Evolutionary conservation across 1,140 invertebrate species (phyloP), one percentile per base, ranked within the genome.

Genomic region (Zaprionus ghesquierei): DNA sequence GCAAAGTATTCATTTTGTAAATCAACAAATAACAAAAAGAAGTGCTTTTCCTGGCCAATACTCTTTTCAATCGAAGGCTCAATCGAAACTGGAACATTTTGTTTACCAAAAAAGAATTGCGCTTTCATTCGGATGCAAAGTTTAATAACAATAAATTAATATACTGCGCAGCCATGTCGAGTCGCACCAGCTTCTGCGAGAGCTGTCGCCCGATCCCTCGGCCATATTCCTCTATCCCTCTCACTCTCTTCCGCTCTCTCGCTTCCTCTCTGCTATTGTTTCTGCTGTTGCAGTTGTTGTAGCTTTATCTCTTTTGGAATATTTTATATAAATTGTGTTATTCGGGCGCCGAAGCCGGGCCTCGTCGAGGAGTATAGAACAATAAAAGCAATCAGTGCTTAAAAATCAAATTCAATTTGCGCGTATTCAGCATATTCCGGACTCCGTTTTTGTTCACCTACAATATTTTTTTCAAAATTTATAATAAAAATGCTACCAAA

Each of bases 321-420:
- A 86, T 86, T 86, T 81, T 86, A 81, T 77, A 86, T 81, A 78
- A 85, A 72, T 60, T 46, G 49, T 41, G 33, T 63, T 53, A 73
- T 81, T 73, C 74, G 31, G 62, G 53, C 51, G 64, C 38, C 50
- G 55, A 31, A 41, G 25, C 44, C 46, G 58, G 51, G 60, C 63
- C 38, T 25, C 9, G 18, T 8, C 20, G n/a, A 15, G 41, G 41
- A 68, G 31, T 18, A 53, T 76, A 66, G 78, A 89, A 89, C 82
- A 86, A 86, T 86, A 89, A 82, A 86, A 86, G 84, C 82, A 86
- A 86, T 86, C 82, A 86, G 84, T 82, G 82, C 82, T 89, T 82
- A 89, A 86, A 86, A 86, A 86, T 86, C 82, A 86, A 89, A 86
- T 86, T 86, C 82, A 86, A 86, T 86, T 86, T 86, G 75, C 82